Percentiles rank a stretch among this genome's conserved stretches.
Evolutionary conservation across 1,140 invertebrate species (phyloP).

Genomic region (Chironomus tepperi): DNA sequence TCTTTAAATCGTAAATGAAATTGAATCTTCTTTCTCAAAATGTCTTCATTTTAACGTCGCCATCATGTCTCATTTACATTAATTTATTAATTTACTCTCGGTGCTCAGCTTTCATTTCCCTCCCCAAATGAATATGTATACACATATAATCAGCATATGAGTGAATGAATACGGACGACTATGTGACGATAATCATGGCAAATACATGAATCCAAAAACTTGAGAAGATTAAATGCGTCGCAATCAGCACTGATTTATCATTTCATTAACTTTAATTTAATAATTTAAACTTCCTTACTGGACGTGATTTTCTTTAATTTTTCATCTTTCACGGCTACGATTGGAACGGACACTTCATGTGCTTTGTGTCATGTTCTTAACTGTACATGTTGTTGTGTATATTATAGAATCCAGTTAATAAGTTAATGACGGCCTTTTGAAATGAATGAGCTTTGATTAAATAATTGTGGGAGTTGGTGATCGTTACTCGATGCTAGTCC

Average conservation of each 20-base stretch:
- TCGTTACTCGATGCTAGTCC: too few relatives aligned
- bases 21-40: background rate
- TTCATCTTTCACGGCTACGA: background rate
- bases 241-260: conserved; percentile 19
- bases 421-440: conserved; percentile 12
- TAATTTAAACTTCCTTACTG: background rate
- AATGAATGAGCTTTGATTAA: conserved; percentile 14
- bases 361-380: too few relatives aligned
- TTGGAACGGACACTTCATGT: too few relatives aligned
- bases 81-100: conserved; percentile 17
- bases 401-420: background rate
- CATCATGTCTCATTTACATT: conserved; percentile 22
- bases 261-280: conserved; percentile 21
- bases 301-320: background rate
- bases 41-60: background rate
- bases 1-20: background rate
- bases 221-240: conserved; percentile 6
- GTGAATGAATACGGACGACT: background rate
- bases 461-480: background rate
- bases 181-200: background rate
- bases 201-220: background rate
- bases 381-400: background rate
- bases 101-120: too few relatives aligned
- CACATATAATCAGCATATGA: too few relatives aligned
- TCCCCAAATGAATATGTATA: too few relatives aligned